Evolutionary conservation across 1,140 invertebrate species (phyloP).

Genomic region (Drosophila ficusphila): DNA sequence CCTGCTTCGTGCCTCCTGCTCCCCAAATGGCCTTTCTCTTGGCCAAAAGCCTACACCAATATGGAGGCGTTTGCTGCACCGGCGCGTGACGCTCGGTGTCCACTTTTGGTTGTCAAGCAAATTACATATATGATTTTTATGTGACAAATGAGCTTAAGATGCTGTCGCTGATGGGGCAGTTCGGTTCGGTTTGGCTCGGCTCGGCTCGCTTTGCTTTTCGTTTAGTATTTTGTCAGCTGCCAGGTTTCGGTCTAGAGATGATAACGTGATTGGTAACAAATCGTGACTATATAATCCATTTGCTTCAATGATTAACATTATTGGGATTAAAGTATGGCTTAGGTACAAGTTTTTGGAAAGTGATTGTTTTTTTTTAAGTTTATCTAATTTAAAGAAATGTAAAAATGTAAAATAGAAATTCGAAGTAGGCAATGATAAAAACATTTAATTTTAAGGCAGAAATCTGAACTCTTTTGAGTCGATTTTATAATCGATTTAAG

Average conservation of each 20-base stretch:
- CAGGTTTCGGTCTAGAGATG: constrained; percentile 1
- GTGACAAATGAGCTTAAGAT: constrained; percentile 82
- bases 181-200: constrained; percentile 29
- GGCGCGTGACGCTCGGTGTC: constrained; percentile 73
- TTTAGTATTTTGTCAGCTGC: not conserved
- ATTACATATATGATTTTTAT: constrained; percentile 83
- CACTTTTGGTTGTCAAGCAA: constrained; percentile 82
- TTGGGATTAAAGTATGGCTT: no score
- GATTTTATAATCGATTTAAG: no score
- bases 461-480: no score
- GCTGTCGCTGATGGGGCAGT: constrained; percentile 67
- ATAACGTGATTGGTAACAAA: not conserved
- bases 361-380: no score
- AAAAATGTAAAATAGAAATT: no score
- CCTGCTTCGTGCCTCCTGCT: not conserved
- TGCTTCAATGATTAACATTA: no score
- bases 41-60: constrained; percentile 68
- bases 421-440: no score
- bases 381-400: no score
- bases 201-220: constrained; percentile 17
- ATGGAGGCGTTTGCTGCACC: constrained; percentile 74
- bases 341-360: no score
- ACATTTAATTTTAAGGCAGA: no score
- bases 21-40: not conserved
- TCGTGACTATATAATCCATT: no score